Percentiles rank a stretch among this genome's conserved stretches.
These are phyloP conservation scores for Encarsia formosa DNA, from an alignment of 2,888 invertebrate genomes.

Conservation along the genomic window DNA sequence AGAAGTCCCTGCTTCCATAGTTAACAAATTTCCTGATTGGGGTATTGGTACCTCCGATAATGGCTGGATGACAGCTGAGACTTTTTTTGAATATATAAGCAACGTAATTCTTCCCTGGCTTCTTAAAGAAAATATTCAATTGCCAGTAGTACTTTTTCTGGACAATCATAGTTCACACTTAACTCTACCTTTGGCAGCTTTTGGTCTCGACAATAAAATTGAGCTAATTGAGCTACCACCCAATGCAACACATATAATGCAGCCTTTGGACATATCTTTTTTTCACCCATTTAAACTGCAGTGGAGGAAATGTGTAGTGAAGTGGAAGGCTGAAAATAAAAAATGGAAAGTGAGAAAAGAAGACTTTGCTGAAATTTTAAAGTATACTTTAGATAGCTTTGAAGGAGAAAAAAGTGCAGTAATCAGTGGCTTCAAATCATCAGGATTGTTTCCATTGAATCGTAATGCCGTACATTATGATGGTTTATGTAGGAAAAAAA, in stretches of 20 bases:
- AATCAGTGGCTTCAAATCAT: not conserved
- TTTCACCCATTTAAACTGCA: constrained; percentile 7
- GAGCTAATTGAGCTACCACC: constrained; percentile 1
- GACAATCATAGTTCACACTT: constrained; percentile 6
- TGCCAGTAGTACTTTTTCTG: constrained; percentile 6
- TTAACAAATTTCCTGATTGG: constrained; percentile 7
- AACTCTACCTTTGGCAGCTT: constrained; percentile 1
- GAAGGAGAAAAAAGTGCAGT: not conserved
- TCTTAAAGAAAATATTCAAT: not conserved
- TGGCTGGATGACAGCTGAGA: constrained; percentile 12
- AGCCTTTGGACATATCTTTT: constrained; percentile 9
- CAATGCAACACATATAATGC: constrained; percentile 2
- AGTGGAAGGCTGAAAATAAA: constrained; percentile 1
- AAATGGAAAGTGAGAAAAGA: not conserved
- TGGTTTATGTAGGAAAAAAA: not conserved
- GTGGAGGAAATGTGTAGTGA: constrained; percentile 3
- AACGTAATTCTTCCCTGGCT: constrained; percentile 5
- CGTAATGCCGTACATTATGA: constrained; percentile 2
- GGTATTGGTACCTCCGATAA: constrained; percentile 14
- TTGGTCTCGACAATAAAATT: constrained; percentile 6
- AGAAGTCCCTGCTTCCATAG: constrained; percentile 4
- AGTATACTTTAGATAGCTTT: not conserved
- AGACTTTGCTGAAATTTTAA: not conserved
- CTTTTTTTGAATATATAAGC: constrained; percentile 9
- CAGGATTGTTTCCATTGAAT: constrained; percentile 6